These are phyloP conservation scores for Drosophila bipectinata DNA, from an alignment of 1,140 invertebrate genomes.

Conservation along the genomic window DNA sequence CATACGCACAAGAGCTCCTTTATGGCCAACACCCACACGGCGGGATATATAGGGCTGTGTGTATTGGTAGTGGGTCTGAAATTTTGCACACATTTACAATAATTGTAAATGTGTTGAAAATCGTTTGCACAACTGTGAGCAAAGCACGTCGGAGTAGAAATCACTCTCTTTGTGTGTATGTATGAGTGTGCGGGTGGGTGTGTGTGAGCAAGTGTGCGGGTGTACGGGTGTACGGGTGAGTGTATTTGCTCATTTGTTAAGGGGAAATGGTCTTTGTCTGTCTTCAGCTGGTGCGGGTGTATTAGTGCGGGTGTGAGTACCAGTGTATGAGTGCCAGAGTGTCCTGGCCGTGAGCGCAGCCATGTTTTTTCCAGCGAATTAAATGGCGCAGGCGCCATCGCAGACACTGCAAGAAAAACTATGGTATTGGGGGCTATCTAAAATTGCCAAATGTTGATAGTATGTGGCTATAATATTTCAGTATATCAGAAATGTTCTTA, in stretches of 20 bases:
- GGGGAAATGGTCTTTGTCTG: conserved; percentile 79
- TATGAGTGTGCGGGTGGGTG: conserved; percentile 20
- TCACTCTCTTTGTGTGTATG: conserved; percentile 45
- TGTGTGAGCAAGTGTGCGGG: conserved; percentile 8
- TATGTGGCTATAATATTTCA: too few species aligned
- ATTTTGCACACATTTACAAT: conserved; percentile 83
- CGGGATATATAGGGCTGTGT: conserved; percentile 14
- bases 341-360: conserved; percentile 64
- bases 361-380: conserved; percentile 67
- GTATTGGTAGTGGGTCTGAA: conserved; percentile 52
- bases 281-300: conserved; percentile 41
- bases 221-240: conserved; percentile 14
- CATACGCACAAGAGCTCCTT: background rate
- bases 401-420: conserved; percentile 40
- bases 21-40: conserved; percentile 33
- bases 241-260: conserved; percentile 75
- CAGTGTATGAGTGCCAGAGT: conserved; percentile 26
- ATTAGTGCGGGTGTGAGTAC: conserved; percentile 12
- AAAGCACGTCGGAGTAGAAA: conserved; percentile 54
- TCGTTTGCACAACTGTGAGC: conserved; percentile 82
- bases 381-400: conserved; percentile 58
- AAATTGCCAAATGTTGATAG: too few species aligned
- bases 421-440: background rate
- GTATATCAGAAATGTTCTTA: too few species aligned
- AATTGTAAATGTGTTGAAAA: conserved; percentile 83